Evolutionary conservation across 2,797 vertebrate genomes (phyloP), one percentile per base, ranked within the genome.

Genomic region (Hypotaenidia okinawae): DNA sequence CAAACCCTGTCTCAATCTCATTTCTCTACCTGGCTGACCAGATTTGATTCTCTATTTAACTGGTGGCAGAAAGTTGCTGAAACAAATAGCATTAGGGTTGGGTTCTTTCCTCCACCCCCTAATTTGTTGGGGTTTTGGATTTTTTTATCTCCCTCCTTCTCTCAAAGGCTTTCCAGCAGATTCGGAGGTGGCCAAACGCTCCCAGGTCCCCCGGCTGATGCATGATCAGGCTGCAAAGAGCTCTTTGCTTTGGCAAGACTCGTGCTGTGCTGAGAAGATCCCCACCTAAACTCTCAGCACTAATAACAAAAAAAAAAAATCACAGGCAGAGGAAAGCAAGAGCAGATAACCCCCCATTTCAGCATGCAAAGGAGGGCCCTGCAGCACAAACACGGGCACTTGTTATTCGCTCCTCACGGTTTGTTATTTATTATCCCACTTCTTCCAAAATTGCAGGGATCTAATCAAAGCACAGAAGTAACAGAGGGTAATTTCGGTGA

Each of bases 351-450:
- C 52, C 58, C 76, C 67, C 1, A 0, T 55, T 88, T 68, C 0
- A 3, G 62, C 90, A 84, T 22, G 32, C 80, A 69, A 47, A 73
- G 68, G 74, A 82, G 51, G 37, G 33, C 18, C 69, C 70, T 45
- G 45, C 8, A 4, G 37, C 74, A 81, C 78, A 89, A 64, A 64
- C 23, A 70, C 41, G 67, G 35, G 55, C 63, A 39, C 57, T 87
- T 74, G 77, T 78, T 82, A 90, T 67, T 93, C 35, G 1, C 30
- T 64, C 25, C 88, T 90, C 55, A 16, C 33, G 49, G 79, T 67
- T 81, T 72, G 73, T 87, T 92, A 82, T 95, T 93, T 95, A 84
- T 95, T 89, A 54, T 67, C 74, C 63, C 52, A 27, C 62, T 72
- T 83, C 82, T 77, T 43, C 85, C 90, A 54, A 27, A 81, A 86